Percentiles rank a stretch among this genome's conserved stretches.
phyloP scores from a whole-genome alignment of 2,888 invertebrate genomes.

The Rhabditoides inermis region DNA sequence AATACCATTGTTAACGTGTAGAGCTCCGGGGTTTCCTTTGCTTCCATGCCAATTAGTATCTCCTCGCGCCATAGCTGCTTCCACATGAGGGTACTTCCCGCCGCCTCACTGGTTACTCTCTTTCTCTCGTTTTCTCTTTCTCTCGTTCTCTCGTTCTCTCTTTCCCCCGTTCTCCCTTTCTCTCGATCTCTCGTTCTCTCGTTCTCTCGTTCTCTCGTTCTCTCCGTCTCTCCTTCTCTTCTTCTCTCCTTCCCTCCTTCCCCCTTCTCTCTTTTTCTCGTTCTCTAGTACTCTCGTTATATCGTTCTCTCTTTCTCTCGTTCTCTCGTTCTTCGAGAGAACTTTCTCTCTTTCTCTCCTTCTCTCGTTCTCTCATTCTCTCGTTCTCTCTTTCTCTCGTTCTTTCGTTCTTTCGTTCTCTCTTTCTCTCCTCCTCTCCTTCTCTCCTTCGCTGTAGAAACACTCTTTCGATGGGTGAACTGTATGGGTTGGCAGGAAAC shows the following conservation, averaged over 20 bases:
- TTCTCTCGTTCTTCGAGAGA: background rate
- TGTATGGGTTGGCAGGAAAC: constrained; percentile 17
- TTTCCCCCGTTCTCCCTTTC: constrained; percentile 2
- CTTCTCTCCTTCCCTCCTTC: constrained; percentile 2
- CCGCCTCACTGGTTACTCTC: no score
- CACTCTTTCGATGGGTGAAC: constrained; percentile 57
- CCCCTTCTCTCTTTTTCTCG: constrained; percentile 7
- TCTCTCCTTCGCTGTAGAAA: constrained; percentile 5
- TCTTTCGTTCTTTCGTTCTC: constrained; percentile 8
- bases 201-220: constrained; percentile 5
- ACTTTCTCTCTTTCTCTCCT: constrained; percentile 6
- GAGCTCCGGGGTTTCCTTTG: no score
- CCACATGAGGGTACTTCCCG: no score
- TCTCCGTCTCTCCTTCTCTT: background rate
- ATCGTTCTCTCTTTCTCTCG: background rate
- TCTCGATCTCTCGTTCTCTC: background rate
- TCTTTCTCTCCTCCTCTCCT: background rate
- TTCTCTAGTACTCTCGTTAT: constrained; percentile 1
- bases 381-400: constrained; percentile 7
- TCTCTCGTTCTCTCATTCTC: constrained; percentile 13
- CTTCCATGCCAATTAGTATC: no score
- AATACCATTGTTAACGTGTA: no score
- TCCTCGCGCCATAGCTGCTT: no score
- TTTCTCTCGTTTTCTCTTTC: no score
- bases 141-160: no score